Evolutionary conservation across 37 sponge, comb jelly and placozoan species (phyloP), one percentile per base, ranked within the genome.

Genomic region (Corticium candelabrum): DNA sequence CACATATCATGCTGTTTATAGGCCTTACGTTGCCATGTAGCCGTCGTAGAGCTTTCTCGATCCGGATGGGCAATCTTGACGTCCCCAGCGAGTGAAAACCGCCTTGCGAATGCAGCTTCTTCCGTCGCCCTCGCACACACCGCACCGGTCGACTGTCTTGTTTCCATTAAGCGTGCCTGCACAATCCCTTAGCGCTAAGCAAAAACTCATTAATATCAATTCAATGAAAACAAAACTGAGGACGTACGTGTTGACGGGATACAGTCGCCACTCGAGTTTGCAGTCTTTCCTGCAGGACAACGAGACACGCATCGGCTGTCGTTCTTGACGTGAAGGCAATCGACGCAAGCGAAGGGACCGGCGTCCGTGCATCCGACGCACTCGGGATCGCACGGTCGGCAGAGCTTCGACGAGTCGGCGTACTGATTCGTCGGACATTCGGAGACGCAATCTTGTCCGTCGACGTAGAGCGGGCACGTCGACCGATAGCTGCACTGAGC

Each of bases 121-220:
- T 50, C 62, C 62, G 62, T 50, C 62, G 62, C 62, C 62, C 15
- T 50, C 62, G 62, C 62, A 50, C 62, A 50, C 62, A 21, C 62
- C 62, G 62, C 62, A 50, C 62, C 15, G 21, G 62, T 50, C 62
- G 21, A 50, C 21, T 21, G 62, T 50, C 62, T 11, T 21, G 11
- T 50, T 50, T 11, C 62, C 62, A 50, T 50, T 50, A 21, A 21
- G 62, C 11, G 21, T 21, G 62, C 62, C 62, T 27, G 62, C 62
- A 50, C 62, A 50, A 50, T 50, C 62, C 62, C 11, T 11, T 11
- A 27, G 15, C 11, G 62, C 62, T 50, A 50, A 50, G 15, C 11
- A 50, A 50, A 50, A n/a, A n/a, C n/a, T n/a, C n/a, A n/a, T n/a
- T n/a, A n/a, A n/a, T n/a, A n/a, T n/a, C n/a, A n/a, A n/a, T n/a